These are phyloP conservation scores for Tupaia chinensis DNA, from an alignment of 2,113 vertebrate species.

Conservation along the genomic window DNA sequence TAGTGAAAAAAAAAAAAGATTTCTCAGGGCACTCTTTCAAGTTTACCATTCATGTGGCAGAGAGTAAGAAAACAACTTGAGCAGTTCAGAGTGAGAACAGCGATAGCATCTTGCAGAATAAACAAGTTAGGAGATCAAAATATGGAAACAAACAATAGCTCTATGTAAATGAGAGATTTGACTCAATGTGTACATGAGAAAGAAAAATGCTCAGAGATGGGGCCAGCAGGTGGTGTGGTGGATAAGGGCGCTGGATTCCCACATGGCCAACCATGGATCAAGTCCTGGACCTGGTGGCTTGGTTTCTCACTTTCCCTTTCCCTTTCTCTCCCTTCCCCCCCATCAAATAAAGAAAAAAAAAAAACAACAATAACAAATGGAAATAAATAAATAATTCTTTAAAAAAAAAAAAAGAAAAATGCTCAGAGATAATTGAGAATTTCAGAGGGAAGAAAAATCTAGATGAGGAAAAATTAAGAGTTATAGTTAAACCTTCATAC, in stretches of 20 bases:
- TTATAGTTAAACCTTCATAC: neutral
- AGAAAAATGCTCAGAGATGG: neutral
- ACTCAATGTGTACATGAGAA: neutral
- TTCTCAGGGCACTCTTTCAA: conserved; percentile 10
- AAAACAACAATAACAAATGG: no score
- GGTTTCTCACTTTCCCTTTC: no score
- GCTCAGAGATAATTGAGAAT: neutral
- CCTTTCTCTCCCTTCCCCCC: no score
- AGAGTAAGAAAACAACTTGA: neutral
- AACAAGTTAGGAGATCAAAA: neutral
- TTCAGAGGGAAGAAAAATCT: neutral
- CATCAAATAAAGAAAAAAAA: no score
- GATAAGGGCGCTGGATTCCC: no score
- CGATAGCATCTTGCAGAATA: neutral
- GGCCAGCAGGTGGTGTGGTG: no score
- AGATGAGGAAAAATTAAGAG: neutral
- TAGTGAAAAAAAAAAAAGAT: neutral
- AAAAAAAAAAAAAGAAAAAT: neutral
- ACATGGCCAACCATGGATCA: no score
- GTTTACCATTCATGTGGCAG: neutral
- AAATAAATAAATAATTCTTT: no score
- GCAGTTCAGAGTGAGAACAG: neutral
- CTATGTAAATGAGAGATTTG: neutral
- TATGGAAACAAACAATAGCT: neutral
- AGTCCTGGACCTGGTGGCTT: no score